Percentiles rank a stretch among this genome's conserved stretches.
Conservation (phyloP, 2,888 invertebrate genomes). For the Chloroclystis v-ata region DNA sequence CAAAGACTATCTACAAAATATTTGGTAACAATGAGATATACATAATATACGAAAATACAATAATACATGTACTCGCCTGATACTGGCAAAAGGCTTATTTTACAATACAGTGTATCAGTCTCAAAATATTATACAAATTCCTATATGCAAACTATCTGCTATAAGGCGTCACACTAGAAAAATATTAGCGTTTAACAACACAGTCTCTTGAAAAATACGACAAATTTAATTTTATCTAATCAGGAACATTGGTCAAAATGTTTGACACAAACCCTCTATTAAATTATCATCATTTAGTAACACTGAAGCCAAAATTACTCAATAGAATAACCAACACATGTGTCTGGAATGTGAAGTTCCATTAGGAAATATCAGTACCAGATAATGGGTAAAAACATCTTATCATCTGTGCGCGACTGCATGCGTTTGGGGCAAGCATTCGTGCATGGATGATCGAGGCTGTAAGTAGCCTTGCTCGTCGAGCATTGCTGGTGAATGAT, state of each 20-base stretch:
- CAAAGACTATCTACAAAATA: slow-evolving; percentile 69
- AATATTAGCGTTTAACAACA: slow-evolving; percentile 55
- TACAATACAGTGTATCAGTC: slow-evolving; percentile 67
- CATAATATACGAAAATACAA: slow-evolving; percentile 72
- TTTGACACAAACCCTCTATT: slow-evolving; percentile 45
- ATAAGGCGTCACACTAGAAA: slow-evolving; percentile 50
- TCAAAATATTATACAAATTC: slow-evolving; percentile 45
- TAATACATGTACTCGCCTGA: slow-evolving; percentile 52
- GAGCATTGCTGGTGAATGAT: slow-evolving; percentile 67
- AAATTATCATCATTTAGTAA: slow-evolving; percentile 55
- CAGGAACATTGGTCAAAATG: slow-evolving; percentile 63
- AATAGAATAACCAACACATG: slow-evolving; percentile 66
- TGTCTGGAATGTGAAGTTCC: slow-evolving; percentile 72
- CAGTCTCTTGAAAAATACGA: slow-evolving; percentile 54
- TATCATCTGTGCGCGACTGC: slow-evolving; percentile 69
- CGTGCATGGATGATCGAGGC: slow-evolving; percentile 72
- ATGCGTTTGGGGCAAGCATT: slow-evolving; percentile 74
- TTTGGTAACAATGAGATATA: slow-evolving; percentile 77
- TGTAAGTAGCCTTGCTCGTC: slow-evolving; percentile 76
- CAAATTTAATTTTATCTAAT: slow-evolving; percentile 41
- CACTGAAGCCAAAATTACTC: slow-evolving; percentile 64
- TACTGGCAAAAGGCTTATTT: slow-evolving; percentile 61
- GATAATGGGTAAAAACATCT: slow-evolving; percentile 58
- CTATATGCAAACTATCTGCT: slow-evolving; percentile 37
- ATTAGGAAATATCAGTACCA: slow-evolving; percentile 65